phyloP scores from a whole-genome alignment of 2,113 vertebrate species.

The Rhinogobius similis region DNA sequence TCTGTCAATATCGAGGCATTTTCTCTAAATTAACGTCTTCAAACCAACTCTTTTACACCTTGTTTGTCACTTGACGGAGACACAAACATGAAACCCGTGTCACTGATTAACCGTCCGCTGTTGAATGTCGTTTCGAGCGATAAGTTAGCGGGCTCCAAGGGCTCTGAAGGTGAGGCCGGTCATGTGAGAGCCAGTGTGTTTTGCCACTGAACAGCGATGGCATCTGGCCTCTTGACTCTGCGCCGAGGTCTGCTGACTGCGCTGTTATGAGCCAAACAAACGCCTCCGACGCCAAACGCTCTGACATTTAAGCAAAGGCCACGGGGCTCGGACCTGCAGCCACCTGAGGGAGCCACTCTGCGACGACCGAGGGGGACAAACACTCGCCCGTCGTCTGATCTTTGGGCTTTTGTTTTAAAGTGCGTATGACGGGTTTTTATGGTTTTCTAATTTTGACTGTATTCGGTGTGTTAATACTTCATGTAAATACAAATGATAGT shows the following conservation, averaged over 20 bases:
- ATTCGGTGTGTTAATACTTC: too few species aligned
- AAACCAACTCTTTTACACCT: not conserved
- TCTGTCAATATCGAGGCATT: too few species aligned
- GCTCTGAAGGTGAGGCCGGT: constrained; percentile 10
- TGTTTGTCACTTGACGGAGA: too few species aligned
- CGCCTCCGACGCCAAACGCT: not conserved
- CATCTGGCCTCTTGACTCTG: not conserved
- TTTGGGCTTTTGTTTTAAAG: too few species aligned
- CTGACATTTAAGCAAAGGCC: not conserved
- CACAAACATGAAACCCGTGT: too few species aligned
- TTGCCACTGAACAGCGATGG: constrained; percentile 14
- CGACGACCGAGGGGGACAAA: too few species aligned
- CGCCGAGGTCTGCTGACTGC: not conserved
- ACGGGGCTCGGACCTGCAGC: constrained; percentile 5
- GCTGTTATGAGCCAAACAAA: constrained; percentile 42
- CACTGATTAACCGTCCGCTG: constrained; percentile 33
- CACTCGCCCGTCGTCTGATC: too few species aligned
- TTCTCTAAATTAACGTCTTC: not conserved
- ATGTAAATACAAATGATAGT: too few species aligned
- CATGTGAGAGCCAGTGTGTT: constrained; percentile 6
- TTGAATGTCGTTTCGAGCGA: not conserved
- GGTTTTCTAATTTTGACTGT: too few species aligned
- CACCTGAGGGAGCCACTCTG: not conserved
- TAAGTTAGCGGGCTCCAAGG: constrained; percentile 28
- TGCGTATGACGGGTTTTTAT: too few species aligned